Evolutionary conservation across 2,797 vertebrate species (phyloP), one percentile per base, ranked within the genome.

Genomic region (Squalus acanthias): DNA sequence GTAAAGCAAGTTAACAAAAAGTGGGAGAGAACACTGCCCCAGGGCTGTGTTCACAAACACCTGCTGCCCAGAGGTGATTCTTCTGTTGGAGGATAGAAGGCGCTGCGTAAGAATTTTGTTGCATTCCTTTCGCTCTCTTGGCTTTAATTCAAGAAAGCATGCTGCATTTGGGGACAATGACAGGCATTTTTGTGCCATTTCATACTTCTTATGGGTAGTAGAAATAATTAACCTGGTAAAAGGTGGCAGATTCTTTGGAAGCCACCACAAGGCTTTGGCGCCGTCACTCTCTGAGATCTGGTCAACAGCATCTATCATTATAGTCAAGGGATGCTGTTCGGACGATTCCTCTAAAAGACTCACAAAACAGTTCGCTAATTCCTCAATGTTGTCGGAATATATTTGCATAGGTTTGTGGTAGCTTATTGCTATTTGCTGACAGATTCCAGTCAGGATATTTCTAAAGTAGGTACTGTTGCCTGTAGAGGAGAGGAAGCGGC

Each of bases 61-160:
- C 97, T 98, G 98, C 96, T 98, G 98, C 82, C 98, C 98, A 0
- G 98, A 98, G 0, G 98, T 98, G 91, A 98, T 98, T 96, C 96
- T 98, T 97, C 98, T 98, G 74, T 98, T 97, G 39, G 97, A 97
- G 20, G 96, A 33, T 46, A 93, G 96, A 79, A 98, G 97, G 74
- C 97, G 97, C 0, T 96, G 96, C 1, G 97, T 97, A 96, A 98
- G 95, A 97, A 98, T 97, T 96, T 97, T 97, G 88, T 96, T 97
- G 94, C 98, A 97, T 95, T 97, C 97, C 92, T 97, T 98, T 96
- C 97, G 98, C 87, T 98, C 96, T 13, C 96, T 97, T 24, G 72
- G 72, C 17, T 96, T 96, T 96, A 98, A 67, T 79, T 97, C 97
- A 29, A 98, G 96, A 96, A 97, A 97, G 82, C 97, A 74, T 63